phyloP scores from a whole-genome alignment of 2,113 vertebrate genomes.

The Ptyas mucosa region DNA sequence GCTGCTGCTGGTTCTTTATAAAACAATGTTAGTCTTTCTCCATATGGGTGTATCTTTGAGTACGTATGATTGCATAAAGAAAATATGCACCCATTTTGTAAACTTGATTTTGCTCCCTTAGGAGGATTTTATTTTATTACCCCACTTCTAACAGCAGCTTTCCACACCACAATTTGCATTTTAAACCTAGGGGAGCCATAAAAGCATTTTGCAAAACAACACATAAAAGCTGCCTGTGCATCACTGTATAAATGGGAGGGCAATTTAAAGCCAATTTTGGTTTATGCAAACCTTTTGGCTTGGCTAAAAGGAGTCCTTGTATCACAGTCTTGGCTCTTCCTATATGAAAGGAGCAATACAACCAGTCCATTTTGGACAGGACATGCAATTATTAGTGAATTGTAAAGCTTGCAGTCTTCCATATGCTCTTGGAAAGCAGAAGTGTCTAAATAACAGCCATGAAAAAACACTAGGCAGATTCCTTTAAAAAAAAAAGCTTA shows the following conservation, averaged over 20 bases:
- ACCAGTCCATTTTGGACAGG: background rate
- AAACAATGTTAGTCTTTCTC: background rate
- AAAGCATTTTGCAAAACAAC: background rate
- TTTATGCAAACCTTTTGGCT: background rate
- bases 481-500: fast-evolving
- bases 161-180: background rate
- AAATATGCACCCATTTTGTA: background rate
- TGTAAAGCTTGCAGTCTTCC: background rate
- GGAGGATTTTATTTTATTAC: background rate
- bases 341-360: background rate
- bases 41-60: background rate
- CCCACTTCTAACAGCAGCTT: background rate
- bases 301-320: background rate
- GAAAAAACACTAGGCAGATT: background rate
- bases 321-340: background rate
- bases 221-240: background rate
- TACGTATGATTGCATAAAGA: background rate
- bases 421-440: background rate
- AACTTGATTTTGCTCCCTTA: background rate
- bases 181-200: background rate
- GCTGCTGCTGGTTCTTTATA: background rate
- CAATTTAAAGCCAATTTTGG: background rate
- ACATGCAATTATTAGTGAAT: background rate
- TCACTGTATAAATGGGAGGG: background rate
- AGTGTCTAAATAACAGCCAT: background rate